phyloP scores from a whole-genome alignment of 2,888 invertebrate species.

The Cryptophagus acutangulus region DNA sequence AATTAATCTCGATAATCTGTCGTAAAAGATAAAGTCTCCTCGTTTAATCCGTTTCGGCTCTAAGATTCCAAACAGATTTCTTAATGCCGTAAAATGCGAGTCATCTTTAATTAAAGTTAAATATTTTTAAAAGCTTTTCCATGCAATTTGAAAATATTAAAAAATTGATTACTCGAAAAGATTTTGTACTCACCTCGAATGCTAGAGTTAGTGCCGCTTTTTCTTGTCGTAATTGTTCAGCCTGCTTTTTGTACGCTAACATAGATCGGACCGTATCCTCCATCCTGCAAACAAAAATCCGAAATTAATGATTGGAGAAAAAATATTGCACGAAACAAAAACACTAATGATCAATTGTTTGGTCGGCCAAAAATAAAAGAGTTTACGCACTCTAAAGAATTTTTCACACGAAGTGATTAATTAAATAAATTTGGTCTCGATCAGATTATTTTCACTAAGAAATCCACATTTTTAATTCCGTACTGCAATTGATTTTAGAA shows the following conservation, averaged over 20 bases:
- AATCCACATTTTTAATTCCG: too few species aligned
- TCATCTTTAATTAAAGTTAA: neutral
- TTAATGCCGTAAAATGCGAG: neutral
- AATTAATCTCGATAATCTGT: constrained; percentile 29
- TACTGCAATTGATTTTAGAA: too few species aligned
- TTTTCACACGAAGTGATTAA: too few species aligned
- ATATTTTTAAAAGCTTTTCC: neutral
- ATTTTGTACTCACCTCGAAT: constrained; percentile 66
- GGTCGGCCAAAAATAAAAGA: too few species aligned
- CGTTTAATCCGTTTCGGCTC: constrained; percentile 17
- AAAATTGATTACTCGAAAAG: too few species aligned
- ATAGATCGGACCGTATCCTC: constrained; percentile 71
- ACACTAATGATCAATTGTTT: too few species aligned
- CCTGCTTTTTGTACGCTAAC: constrained; percentile 68
- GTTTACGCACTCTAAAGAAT: too few species aligned
- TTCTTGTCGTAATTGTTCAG: constrained; percentile 71
- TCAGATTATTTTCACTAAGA: too few species aligned
- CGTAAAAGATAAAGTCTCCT: constrained; percentile 14
- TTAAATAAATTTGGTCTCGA: too few species aligned
- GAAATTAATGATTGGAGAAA: too few species aligned
- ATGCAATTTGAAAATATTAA: neutral
- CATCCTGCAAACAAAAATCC: constrained; percentile 57
- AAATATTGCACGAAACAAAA: too few species aligned
- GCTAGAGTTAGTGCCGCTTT: constrained; percentile 65
- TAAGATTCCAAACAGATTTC: neutral